These are phyloP conservation scores for Lepetodrilus schrolli DNA, from an alignment of 2,888 invertebrate genomes.

Conservation along the genomic window DNA sequence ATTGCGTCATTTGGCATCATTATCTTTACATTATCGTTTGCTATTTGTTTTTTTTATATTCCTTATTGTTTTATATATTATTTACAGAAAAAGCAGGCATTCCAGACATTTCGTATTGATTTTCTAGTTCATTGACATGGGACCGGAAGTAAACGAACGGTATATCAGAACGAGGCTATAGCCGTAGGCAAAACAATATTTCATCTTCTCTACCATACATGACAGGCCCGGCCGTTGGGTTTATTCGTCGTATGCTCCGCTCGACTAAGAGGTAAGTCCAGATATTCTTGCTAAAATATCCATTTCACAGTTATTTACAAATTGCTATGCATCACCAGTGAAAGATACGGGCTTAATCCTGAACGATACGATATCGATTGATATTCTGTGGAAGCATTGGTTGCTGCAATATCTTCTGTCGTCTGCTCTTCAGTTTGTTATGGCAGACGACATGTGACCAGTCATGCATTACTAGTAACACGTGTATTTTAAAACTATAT, in stretches of 20 bases:
- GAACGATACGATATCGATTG: neutral
- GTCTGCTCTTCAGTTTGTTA: neutral
- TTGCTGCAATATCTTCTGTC: neutral
- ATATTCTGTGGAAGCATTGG: neutral
- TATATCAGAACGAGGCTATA: conserved; percentile 7
- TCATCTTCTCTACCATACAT: neutral
- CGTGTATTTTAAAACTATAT: neutral
- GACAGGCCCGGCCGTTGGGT: neutral
- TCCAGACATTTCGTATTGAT: too few relatives aligned
- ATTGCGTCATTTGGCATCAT: too few relatives aligned
- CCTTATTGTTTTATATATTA: too few relatives aligned
- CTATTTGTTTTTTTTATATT: too few relatives aligned
- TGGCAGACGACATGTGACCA: neutral
- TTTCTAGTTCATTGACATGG: neutral
- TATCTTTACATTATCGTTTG: too few relatives aligned
- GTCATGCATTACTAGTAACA: neutral
- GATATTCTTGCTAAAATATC: too few relatives aligned
- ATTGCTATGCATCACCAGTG: neutral
- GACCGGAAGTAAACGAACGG: conserved; percentile 1
- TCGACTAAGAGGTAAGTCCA: neutral
- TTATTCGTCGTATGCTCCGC: neutral
- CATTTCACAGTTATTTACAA: too few relatives aligned
- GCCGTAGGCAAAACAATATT: neutral
- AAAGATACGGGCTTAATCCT: neutral
- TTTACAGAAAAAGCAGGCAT: too few relatives aligned